phyloP scores from a whole-genome alignment of 2,888 invertebrate genomes.

The Agrilus mali region DNA sequence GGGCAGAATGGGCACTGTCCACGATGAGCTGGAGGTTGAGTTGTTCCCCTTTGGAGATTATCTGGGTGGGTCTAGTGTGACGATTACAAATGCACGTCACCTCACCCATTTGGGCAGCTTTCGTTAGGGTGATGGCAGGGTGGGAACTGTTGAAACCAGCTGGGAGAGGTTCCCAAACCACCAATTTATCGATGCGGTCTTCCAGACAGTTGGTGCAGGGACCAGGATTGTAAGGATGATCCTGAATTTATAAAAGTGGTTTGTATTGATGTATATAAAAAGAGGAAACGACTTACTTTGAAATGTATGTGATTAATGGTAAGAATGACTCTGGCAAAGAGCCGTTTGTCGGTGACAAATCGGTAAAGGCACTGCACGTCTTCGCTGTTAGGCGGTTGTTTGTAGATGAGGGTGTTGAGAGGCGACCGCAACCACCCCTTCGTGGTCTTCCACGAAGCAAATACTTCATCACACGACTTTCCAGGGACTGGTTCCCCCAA shows the following conservation, averaged over 20 bases:
- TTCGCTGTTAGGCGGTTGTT: constrained; percentile 54
- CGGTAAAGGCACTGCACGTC: constrained; percentile 73
- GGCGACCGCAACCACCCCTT: constrained; percentile 70
- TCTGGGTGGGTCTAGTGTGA: constrained; percentile 43
- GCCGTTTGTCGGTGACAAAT: constrained; percentile 70
- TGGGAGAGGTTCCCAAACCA: constrained; percentile 61
- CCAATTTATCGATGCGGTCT: constrained; percentile 71
- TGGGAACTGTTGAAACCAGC: constrained; percentile 30
- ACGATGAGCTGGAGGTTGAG: constrained; percentile 71
- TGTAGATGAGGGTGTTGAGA: constrained; percentile 77
- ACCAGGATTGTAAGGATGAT: constrained; percentile 64
- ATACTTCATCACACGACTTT: constrained; percentile 77
- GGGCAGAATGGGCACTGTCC: constrained; percentile 73
- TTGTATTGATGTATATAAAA: no score
- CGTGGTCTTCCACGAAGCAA: constrained; percentile 71
- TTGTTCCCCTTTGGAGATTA: constrained; percentile 54
- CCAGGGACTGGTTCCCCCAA: constrained; percentile 71
- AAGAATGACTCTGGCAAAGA: constrained; percentile 70
- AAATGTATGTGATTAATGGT: constrained; percentile 69
- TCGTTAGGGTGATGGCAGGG: constrained; percentile 36
- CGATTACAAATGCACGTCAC: constrained; percentile 64
- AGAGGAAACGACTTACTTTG: constrained; percentile 40
- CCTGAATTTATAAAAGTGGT: constrained; percentile 35
- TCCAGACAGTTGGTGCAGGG: constrained; percentile 78
- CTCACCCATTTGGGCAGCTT: constrained; percentile 53